Percentiles rank a stretch among this genome's conserved stretches.
Evolutionary conservation across 2,113 vertebrate genomes (phyloP).

Genomic region (Entelurus aequoreus): DNA sequence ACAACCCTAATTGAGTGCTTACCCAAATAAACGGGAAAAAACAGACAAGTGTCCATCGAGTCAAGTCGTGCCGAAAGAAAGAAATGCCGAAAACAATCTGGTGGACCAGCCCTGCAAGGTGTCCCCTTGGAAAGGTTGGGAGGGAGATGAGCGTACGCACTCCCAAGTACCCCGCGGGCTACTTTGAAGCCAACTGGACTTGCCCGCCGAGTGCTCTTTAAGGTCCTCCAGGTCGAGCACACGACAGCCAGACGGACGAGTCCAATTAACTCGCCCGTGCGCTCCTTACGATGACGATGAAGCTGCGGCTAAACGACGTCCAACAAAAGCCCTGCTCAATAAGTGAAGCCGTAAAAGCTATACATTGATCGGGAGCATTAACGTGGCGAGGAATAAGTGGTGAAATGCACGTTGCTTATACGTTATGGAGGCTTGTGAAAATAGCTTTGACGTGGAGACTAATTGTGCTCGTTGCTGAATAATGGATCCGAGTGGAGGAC

Average conservation of each 20-base stretch:
- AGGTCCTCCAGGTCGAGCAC: too few species aligned
- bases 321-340: constrained; percentile 69
- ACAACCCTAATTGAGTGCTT: too few species aligned
- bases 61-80: too few species aligned
- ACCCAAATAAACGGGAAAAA: too few species aligned
- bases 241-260: background rate
- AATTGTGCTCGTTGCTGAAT: constrained; percentile 76
- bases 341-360: constrained; percentile 70
- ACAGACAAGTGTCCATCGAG: too few species aligned
- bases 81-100: too few species aligned
- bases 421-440: constrained; percentile 66
- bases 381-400: constrained; percentile 65
- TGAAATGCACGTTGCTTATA: constrained; percentile 62
- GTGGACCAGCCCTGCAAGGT: too few species aligned
- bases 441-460: constrained; percentile 63
- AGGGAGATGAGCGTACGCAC: too few species aligned
- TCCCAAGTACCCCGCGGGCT: too few species aligned
- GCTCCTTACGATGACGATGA: constrained; percentile 5
- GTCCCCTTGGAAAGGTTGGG: too few species aligned
- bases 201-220: background rate
- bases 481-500: constrained; percentile 69
- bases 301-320: constrained; percentile 56
- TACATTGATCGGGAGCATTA: constrained; percentile 66
- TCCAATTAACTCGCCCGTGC: background rate
- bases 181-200: too few species aligned